phyloP scores from a whole-genome alignment of 1,140 invertebrate genomes.

The Drosophila teissieri region DNA sequence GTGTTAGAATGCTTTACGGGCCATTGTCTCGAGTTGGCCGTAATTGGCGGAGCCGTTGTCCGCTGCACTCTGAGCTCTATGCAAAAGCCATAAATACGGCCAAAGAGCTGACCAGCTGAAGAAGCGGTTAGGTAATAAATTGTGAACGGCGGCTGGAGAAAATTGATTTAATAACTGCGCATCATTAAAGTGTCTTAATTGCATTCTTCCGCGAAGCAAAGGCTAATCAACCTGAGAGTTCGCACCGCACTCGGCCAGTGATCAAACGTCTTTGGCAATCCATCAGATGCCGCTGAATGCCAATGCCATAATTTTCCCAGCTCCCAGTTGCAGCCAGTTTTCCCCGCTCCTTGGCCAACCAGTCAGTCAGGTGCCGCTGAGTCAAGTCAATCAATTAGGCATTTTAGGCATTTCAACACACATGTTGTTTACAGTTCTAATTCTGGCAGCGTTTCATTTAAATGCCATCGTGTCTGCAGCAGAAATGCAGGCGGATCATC shows the following conservation, averaged over 20 bases:
- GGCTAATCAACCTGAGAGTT: constrained; percentile 9
- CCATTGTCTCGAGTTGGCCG: constrained; percentile 71
- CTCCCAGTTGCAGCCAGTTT: constrained; percentile 24
- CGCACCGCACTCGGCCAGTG: constrained; percentile 34
- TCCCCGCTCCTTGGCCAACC: not conserved
- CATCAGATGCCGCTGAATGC: constrained; percentile 69
- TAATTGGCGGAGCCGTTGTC: constrained; percentile 57
- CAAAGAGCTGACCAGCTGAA: constrained; percentile 16
- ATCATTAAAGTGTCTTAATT: constrained; percentile 71
- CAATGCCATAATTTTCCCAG: constrained; percentile 65
- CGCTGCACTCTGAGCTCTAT: constrained; percentile 25
- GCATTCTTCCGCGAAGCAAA: constrained; percentile 71
- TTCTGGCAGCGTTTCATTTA: constrained; percentile 69
- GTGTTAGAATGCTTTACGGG: constrained; percentile 81
- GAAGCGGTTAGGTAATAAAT: constrained; percentile 70
- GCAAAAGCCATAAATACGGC: constrained; percentile 73
- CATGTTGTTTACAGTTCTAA: constrained; percentile 83
- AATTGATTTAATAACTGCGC: constrained; percentile 79
- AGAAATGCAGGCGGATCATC: constrained; percentile 8
- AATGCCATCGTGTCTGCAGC: constrained; percentile 68
- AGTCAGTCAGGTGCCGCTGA: constrained; percentile 22
- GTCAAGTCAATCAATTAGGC: constrained; percentile 80
- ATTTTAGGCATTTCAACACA: constrained; percentile 82
- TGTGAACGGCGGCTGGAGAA: constrained; percentile 31
- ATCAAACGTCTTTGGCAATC: constrained; percentile 55